phyloP scores from a whole-genome alignment of 2,113 vertebrate species.

The Pluvialis apricaria region DNA sequence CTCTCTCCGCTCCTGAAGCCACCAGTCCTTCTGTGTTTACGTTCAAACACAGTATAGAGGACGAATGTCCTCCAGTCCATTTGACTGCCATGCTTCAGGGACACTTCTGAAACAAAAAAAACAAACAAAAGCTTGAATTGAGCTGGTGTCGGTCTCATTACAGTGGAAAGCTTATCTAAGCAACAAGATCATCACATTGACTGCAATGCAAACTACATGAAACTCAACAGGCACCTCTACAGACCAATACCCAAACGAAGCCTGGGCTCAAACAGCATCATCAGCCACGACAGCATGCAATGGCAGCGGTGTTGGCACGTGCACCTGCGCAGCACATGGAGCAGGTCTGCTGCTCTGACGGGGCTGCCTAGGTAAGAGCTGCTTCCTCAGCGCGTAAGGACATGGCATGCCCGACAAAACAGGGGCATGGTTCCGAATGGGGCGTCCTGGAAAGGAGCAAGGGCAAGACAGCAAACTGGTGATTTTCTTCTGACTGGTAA shows the following conservation, averaged over 20 bases:
- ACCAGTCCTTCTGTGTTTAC: conserved; percentile 77
- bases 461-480: not conserved
- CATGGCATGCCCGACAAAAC: rapidly evolving
- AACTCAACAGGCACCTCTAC: not conserved
- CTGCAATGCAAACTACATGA: not conserved
- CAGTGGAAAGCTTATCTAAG: not conserved
- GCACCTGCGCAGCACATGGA: too few species aligned
- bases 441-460: not conserved
- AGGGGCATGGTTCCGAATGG: not conserved
- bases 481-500: not conserved
- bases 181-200: not conserved
- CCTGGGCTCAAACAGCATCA: not conserved
- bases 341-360: not conserved
- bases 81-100: conserved; percentile 75
- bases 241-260: rapidly evolving
- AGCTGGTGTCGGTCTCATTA: not conserved
- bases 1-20: conserved; percentile 86
- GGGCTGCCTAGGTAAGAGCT: not conserved
- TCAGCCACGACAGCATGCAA: rapidly evolving
- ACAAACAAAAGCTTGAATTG: not conserved
- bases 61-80: conserved; percentile 83
- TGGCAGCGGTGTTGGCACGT: rapidly evolving
- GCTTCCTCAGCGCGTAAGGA: not conserved
- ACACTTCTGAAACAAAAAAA: not conserved
- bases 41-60: conserved; percentile 80